Percentiles rank a stretch among this genome's conserved stretches.
These are phyloP conservation scores for Molossus alvarezi DNA, from an alignment of 2,797 vertebrate species.

Conservation along the genomic window DNA sequence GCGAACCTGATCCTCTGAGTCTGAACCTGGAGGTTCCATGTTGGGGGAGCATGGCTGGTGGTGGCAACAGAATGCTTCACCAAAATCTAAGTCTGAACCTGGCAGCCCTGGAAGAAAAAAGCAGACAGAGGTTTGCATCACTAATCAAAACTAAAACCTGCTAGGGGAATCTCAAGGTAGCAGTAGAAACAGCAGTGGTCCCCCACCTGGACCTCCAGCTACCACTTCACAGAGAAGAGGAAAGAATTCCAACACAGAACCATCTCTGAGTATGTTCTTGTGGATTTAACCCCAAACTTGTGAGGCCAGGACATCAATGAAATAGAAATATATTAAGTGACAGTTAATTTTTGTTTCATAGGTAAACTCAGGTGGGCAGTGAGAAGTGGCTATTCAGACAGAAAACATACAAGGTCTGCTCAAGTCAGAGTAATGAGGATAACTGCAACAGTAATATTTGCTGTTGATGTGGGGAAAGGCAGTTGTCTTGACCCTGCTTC, in stretches of 20 bases:
- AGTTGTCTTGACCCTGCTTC: neutral
- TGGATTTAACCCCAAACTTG: neutral
- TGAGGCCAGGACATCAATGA: neutral
- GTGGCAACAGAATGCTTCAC: too few relatives aligned
- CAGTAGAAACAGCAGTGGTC: neutral
- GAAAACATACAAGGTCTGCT: slow-evolving; percentile 52
- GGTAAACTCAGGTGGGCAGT: slow-evolving; percentile 59
- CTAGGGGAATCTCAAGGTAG: accelerated
- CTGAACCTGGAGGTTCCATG: too few relatives aligned
- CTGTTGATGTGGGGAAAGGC: slow-evolving; percentile 40
- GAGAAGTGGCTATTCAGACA: slow-evolving; percentile 39
- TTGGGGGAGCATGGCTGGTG: too few relatives aligned
- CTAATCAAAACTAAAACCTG: neutral
- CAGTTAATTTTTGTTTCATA: slow-evolving; percentile 49
- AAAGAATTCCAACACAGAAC: neutral
- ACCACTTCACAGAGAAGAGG: neutral
- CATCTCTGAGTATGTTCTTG: neutral
- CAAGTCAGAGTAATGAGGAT: neutral
- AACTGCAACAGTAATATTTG: slow-evolving; percentile 19
- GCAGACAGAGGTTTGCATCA: neutral
- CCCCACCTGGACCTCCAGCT: neutral
- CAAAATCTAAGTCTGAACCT: too few relatives aligned
- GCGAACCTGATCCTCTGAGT: too few relatives aligned
- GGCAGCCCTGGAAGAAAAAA: too few relatives aligned
- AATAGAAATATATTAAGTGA: slow-evolving; percentile 60